These are phyloP conservation scores for Pyrrhosoma nymphula DNA, from an alignment of 2,888 invertebrate species.

Conservation along the genomic window DNA sequence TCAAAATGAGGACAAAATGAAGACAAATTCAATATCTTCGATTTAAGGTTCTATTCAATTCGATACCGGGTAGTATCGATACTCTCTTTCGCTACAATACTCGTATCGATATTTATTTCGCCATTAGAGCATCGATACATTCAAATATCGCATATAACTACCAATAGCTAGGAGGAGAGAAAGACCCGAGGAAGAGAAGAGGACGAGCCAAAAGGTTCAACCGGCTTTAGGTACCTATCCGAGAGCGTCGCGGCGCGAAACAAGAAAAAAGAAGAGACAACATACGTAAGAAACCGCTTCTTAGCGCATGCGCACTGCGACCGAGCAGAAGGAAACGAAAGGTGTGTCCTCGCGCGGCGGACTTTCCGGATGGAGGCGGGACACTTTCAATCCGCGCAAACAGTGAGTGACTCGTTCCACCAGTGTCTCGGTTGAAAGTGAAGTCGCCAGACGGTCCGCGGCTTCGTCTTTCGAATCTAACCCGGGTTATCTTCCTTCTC, in stretches of 20 bases:
- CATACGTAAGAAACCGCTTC: neutral
- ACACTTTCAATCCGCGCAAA: neutral
- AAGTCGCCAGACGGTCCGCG: neutral
- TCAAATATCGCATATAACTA: no score
- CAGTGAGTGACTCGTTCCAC: neutral
- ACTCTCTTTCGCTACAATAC: no score
- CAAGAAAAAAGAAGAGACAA: neutral
- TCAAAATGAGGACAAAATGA: no score
- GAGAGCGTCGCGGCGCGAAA: neutral
- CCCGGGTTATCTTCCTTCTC: neutral
- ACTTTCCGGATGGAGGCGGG: constrained; percentile 16
- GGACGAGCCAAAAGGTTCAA: neutral
- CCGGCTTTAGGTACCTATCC: neutral
- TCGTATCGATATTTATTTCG: no score
- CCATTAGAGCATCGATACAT: no score
- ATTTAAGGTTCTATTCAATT: no score
- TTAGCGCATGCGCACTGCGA: neutral
- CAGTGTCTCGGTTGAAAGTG: neutral
- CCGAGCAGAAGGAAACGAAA: neutral
- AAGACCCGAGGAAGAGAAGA: neutral
- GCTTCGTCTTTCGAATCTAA: neutral
- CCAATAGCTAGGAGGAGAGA: neutral
- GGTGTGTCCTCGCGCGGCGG: neutral
- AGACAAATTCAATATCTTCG: no score
- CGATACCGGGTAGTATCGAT: no score